These are phyloP conservation scores for Elgonia sp. DNA, from an alignment of 2,888 invertebrate species.

Conservation along the genomic window DNA sequence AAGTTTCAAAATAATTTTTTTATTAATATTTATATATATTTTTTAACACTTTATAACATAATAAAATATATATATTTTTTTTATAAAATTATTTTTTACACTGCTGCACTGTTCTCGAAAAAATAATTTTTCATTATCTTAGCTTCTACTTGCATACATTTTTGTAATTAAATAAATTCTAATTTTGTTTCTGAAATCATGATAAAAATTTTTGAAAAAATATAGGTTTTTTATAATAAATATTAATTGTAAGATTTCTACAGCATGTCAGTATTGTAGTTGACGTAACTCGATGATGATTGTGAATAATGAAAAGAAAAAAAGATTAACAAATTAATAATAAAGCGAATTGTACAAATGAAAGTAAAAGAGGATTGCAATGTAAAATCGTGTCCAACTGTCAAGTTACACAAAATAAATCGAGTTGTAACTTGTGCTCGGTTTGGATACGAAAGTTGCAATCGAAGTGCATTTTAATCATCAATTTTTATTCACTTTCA, in stretches of 20 bases:
- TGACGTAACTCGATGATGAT: conserved; percentile 36
- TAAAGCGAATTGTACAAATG: conserved; percentile 40
- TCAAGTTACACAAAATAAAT: conserved; percentile 9
- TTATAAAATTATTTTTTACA: too few relatives aligned
- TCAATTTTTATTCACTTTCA: not conserved
- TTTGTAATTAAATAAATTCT: not conserved
- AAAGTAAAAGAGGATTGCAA: conserved; percentile 11
- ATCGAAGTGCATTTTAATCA: conserved; percentile 5
- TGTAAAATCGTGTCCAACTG: conserved; percentile 8
- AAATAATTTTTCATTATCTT: too few relatives aligned
- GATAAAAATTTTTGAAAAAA: not conserved
- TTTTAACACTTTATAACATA: too few relatives aligned
- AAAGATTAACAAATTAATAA: conserved; percentile 21
- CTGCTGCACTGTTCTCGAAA: too few relatives aligned
- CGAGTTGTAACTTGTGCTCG: conserved; percentile 1
- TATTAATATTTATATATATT: too few relatives aligned
- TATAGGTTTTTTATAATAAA: conserved; percentile 12
- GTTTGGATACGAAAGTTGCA: not conserved
- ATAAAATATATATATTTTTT: too few relatives aligned
- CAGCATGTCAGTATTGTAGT: conserved; percentile 45
- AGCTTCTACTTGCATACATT: not conserved
- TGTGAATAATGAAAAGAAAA: conserved; percentile 40
- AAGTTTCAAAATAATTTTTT: too few relatives aligned
- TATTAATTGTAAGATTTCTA: conserved; percentile 34
- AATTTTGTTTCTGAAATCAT: too few relatives aligned